These are phyloP conservation scores for Polyploca ridens DNA, from an alignment of 2,888 invertebrate genomes.

Conservation along the genomic window DNA sequence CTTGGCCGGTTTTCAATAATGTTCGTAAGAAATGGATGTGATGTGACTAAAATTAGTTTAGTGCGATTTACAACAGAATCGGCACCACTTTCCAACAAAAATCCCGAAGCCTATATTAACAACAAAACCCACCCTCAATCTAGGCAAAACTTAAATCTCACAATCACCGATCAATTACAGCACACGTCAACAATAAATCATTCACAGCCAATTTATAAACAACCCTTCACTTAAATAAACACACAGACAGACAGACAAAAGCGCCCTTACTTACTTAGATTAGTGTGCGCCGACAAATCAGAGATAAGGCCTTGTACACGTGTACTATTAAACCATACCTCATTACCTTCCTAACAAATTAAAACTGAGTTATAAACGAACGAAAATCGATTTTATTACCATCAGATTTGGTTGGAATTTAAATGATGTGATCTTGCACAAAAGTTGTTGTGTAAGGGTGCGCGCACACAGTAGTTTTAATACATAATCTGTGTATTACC, in stretches of 20 bases:
- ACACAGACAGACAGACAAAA: constrained; percentile 44
- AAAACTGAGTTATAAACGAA: constrained; percentile 20
- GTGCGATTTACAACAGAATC: no score
- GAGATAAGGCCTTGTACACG: constrained; percentile 70
- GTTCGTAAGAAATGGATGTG: no score
- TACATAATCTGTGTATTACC: constrained; percentile 59
- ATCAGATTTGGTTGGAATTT: background rate
- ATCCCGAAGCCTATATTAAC: background rate
- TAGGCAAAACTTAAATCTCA: constrained; percentile 23
- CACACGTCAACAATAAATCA: constrained; percentile 68
- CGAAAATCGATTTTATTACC: constrained; percentile 12
- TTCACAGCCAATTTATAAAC: constrained; percentile 71
- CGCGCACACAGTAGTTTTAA: constrained; percentile 42
- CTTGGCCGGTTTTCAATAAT: no score
- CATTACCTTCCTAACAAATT: constrained; percentile 47
- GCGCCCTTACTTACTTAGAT: constrained; percentile 31
- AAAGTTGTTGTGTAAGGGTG: background rate
- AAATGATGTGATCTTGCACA: background rate
- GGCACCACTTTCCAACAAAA: background rate
- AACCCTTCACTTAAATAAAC: constrained; percentile 48
- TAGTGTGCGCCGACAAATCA: constrained; percentile 52
- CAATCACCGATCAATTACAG: constrained; percentile 49
- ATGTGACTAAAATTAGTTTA: no score
- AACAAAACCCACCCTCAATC: background rate
- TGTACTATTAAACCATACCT: constrained; percentile 65